Base-by-base conservation (phyloP, 1,140 invertebrate species). In the Calephelis nemesis region DNA sequence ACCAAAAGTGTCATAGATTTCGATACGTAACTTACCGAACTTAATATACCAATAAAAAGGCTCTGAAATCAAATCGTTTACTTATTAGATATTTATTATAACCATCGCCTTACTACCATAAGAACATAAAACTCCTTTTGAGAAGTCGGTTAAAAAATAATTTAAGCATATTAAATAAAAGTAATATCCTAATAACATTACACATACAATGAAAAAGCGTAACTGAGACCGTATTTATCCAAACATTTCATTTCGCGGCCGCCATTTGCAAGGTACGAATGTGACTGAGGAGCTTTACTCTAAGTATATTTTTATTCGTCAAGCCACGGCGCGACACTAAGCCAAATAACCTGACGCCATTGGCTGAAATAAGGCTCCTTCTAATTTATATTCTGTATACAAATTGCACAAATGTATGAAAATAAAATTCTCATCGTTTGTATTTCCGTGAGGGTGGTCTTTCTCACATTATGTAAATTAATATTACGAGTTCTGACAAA, bases 351-450 rank as follows among this genome's bases (percentile, higher is more conserved):
- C 79, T 84, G 83, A 81, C 82, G 77, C 81, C 80, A 73, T 82
- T 81, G 72, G 69, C 78, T 77, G 78, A 78, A 87, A 88, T 87
- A 85, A 88, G 84, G 79, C 76, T 76, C 79, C 80, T 86, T 83
- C 85, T 89, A 89, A 89, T 89, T 89, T 89, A 89, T 85, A 89
- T 89, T 87, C 83, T 78, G 87, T 87, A 87, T 89, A 89, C 85
- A 87, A 88, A 87, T 87, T 87, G 81, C 78, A 76, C 81, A 82
- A 89, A 89, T 87, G 83, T 76, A 87, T 84, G 82, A 87, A 89
- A 87, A 88, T 88, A 85, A 87, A 88, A 87, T 87, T 87, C 75
- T 81, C 79, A 78, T 78, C 79, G 78, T 82, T 85, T 83, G 79
- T 85, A 77, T 83, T 86, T 83, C 81, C 83, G 78, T 66, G 75